Conservation (phyloP, 2,113 vertebrate species). For the Thalassarche chlororhynchos region DNA sequence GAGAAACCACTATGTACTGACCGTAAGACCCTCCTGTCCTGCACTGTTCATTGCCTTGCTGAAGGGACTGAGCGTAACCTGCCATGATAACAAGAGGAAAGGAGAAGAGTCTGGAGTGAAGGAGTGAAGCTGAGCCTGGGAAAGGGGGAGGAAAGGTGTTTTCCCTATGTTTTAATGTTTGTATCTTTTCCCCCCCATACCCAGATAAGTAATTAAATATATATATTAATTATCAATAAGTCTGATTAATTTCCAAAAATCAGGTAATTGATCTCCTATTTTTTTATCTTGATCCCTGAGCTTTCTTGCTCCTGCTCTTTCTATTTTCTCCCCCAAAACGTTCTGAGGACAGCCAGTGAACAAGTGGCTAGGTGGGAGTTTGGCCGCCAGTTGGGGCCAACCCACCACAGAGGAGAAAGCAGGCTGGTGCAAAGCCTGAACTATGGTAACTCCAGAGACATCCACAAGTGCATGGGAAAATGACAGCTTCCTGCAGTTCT, state of each 20-base stretch:
- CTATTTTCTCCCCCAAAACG: not conserved
- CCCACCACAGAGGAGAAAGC: not conserved
- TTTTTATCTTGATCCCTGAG: not conserved
- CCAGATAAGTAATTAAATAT: not conserved
- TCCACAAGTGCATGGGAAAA: not conserved
- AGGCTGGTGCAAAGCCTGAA: not conserved
- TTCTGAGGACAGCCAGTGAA: not conserved
- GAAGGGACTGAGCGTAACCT: not conserved
- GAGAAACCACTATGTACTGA: fast-evolving
- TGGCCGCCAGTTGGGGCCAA: not conserved
- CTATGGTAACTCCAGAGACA: not conserved
- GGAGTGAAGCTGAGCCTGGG: not conserved
- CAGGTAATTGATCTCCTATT: not conserved
- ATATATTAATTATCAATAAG: not conserved
- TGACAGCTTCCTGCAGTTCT: not conserved
- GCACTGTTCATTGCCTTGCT: fast-evolving
- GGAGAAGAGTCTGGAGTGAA: not conserved
- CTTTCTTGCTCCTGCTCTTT: not conserved
- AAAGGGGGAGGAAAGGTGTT: not conserved
- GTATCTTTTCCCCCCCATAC: not conserved
- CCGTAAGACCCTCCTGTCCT: not conserved
- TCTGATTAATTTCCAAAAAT: fast-evolving
- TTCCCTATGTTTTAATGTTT: not conserved
- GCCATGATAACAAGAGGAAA: not conserved
- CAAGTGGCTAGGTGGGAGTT: not conserved